Evolutionary conservation across 1,140 invertebrate genomes (phyloP), one percentile per base, ranked within the genome.

Genomic region (Brachionus sp.): DNA sequence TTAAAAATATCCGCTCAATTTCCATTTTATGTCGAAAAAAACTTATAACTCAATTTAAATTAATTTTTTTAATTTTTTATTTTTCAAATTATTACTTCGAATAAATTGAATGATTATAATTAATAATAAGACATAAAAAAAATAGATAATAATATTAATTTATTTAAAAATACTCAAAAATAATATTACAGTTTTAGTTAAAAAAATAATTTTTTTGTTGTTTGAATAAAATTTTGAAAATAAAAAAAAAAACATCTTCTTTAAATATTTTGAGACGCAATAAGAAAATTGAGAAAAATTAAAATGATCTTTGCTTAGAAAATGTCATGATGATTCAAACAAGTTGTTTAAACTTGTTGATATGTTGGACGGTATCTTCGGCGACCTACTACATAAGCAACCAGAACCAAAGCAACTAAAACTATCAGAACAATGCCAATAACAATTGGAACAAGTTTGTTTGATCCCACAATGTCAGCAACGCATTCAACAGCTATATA

Each of bases 361-460:
- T 82, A 82, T 9, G 44, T 57, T 29, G 57, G 57, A 68, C 80
- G 57, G 37, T 66, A 50, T 68, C 66, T 25, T n/a, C 93, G 92
- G 85, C 96, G 92, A 62, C 94, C 95, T 85, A 97, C 92, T 39
- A 98, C 90, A 89, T 98, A 98, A 19, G 94, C 95, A 85, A 95
- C 92, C 62, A 98, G 91, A 23, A 98, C 95, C 77, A 97, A 92
- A n/a, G 97, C 88, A 77, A 98, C 95, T 53, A 98, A 90, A 53
- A 91, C 93, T 83, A 93, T 94, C 64, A 98, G 90, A 64, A 94
- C 93, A 87, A 93, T 94, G 3, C 96, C 96, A 73, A 98, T 96
- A 68, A 94, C 94, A 86, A 98, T 97, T 16, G 96, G 96, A 57
- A 98, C 95, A 57, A 95, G 91, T 88, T 97, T 95, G 16, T 35